Base-by-base conservation (phyloP, 2,797 vertebrate genomes). In the Synanceia verrucosa region DNA sequence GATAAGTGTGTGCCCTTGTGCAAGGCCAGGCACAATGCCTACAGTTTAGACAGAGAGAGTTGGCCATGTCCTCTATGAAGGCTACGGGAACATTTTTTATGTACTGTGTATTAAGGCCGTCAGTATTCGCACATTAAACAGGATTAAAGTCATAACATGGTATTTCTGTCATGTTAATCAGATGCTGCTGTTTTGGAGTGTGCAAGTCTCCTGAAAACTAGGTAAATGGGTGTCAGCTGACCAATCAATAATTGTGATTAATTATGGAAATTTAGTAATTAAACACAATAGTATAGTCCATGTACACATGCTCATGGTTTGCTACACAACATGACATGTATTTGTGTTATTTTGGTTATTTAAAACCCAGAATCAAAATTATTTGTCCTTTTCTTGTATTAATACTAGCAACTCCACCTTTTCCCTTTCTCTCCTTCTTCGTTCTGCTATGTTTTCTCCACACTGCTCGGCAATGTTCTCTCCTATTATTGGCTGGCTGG, bases 1-100 rank as follows among this genome's bases (percentile, higher is more conserved):
- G 61, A 80, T 73, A 61, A 31, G 23, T 70, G 37, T 51, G 41
- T 79, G 50, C 39, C 68, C 41, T 55, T 62, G 50, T 62, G 47
- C 26, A 43, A 46, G 37, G 48, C 23, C 14, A 11, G 52, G 52
- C 41, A n/a, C 23, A 37, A 29, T 28, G 10, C 33, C 14, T 9
- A 21, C 37, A 47, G n/a, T n/a, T n/a, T n/a, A n/a, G n/a, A n/a
- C n/a, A n/a, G n/a, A n/a, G n/a, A n/a, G n/a, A n/a, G n/a, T n/a
- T n/a, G n/a, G n/a, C n/a, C n/a, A n/a, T n/a, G n/a, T n/a, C n/a
- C n/a, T n/a, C n/a, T n/a, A n/a, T n/a, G n/a, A n/a, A n/a, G n/a
- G n/a, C n/a, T n/a, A n/a, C n/a, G n/a, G n/a, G n/a, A n/a, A n/a
- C n/a, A n/a, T n/a, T n/a, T n/a, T n/a, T n/a, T n/a, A n/a, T n/a